Base-by-base conservation (phyloP, 2,797 vertebrate genomes). In the Echiichthys vipera region DNA sequence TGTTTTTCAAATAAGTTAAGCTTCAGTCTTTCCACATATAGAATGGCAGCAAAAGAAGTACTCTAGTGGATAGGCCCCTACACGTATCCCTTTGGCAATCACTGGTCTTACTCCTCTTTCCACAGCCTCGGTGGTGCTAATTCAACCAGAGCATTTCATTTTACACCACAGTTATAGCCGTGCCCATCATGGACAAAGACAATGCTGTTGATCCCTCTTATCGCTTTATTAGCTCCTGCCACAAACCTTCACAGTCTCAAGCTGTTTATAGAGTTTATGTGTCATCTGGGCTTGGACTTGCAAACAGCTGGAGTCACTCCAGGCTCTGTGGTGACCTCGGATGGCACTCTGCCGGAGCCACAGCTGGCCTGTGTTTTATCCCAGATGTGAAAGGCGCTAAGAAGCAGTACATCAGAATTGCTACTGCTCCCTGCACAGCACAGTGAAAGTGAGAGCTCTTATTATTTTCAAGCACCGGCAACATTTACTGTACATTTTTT, bases 271-370 rank as follows among this genome's bases (percentile, higher is more conserved):
- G 68, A 74, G 69, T 86, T 81, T 79, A 30, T 75, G 68, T 79
- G 80, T 87, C 76, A 79, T 79, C 63, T 78, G 77, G 74, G 56
- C 59, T n/a, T n/a, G n/a, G 17, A 51, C 73, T 68, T 76, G 76
- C 74, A 77, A 84, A 78, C 85, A 87, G 84, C 88, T 88, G 83
- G 88, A 91, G 80, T 70, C 69, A 62, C 65, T 81, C 80, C 75
- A 69, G 73, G 82, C 73, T 80, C 74, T 24, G 70, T 29, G 66
- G 73, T 88, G 85, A 92, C 90, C 89, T 85, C 78, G 61, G 59
- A 87, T 76, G 88, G 82, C 75, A 12, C 57, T 39, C 27, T 40
- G 71, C 83, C 87, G 84, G 74, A 86, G 81, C 68, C 82, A 78
- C 90, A 92, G 89, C 90, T 91, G 88, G 78, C 50, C 71, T 43